Evolutionary conservation across 2,797 vertebrate genomes (phyloP), one percentile per base, ranked within the genome.

Genomic region (Lepus oiostolus): DNA sequence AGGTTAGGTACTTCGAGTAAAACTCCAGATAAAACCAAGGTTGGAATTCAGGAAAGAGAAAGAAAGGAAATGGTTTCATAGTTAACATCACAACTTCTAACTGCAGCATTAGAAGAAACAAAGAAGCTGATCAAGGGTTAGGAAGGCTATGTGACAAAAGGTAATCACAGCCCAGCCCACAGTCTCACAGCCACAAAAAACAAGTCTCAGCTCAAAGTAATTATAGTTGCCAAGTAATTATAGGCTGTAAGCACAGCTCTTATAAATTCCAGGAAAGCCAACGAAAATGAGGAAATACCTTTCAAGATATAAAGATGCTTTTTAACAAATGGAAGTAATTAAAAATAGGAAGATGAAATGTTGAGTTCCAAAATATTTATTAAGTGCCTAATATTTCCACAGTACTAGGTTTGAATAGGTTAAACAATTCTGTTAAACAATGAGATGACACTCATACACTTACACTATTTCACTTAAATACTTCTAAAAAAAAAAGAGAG

Each of bases 261-360:
- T 85, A 72, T 4, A 88, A 63, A 70, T 92, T 95, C 58, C 77
- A 85, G 38, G 54, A 88, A 94, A 92, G 50, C 6, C 74, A 91
- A 95, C 32, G 32, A 72, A 87, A 90, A 96, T 90, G 35, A 90
- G 1, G 75, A 82, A 88, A 32, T 92, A 81, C 19, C 32, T 85
- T 65, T 72, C 54, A 94, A 75, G 63, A 92, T 62, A 63, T 75
- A 87, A 90, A 90, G 77, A 52, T 85, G 62, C 30, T 87, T 90
- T 95, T 93, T 90, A 75, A 80, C 75, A 77, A 89, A 62, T 35
- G 17, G 35, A 93, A 71, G 35, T 67, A 89, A 26, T 87, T 95
- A 84, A 94, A 95, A 96, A 80, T 35, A 86, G 87, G 72, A 91
- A 94, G 22, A 74, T 63, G 89, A 86, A 32, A 92, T 26, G 85